Evolutionary conservation across 2,113 vertebrate genomes (phyloP), one percentile per base, ranked within the genome.

Genomic region (Gymnogyps californianus): DNA sequence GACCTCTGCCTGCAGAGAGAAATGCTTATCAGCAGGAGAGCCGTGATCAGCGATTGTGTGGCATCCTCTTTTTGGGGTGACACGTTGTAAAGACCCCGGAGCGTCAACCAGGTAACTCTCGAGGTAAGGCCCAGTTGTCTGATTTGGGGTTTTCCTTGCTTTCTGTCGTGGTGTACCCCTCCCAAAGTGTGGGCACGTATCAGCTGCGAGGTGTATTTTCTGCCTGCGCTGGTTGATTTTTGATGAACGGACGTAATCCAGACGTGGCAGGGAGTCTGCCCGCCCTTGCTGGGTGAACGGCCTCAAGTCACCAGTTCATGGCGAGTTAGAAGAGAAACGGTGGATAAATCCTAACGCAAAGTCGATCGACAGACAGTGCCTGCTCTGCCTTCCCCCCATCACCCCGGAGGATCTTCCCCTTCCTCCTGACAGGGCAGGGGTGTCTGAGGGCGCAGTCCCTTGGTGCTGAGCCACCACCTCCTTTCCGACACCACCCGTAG

Each of bases 11-110:
- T 16, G 6, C 9, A 3, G n/a, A 61, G 28, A 22, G 38, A 69
- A 52, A 40, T 36, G 46, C 36, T 71, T 4, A 3, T 16, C 26
- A 6, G 42, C 0, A 0, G 64, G 12, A 80, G n/a, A 64, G 75
- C 61, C 0, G 1, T 4, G 16, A 54, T 24, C 47, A 6, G 28
- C 3, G 2, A 2, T 7, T 38, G 15, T 4, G 32, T 25, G 47
- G 28, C 28, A 4, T 25, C 21, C 7, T 51, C 32, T 69, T 16
- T 17, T 40, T 0, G 1, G 38, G 47, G 28, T 2, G 10, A 52
- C 0, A 0, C 6, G 32, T 28, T 74, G 26, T 89, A 29, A 64
- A 59, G 78, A 51, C 13, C 21, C 12, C 2, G 4, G 20, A 36
- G 24, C 2, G 0, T 10, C 64, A 44, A 34, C 2, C 65, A 12